Percentiles rank a stretch among this genome's conserved stretches.
phyloP scores from a whole-genome alignment of 2,888 invertebrate genomes.

The Malachius bipustulatus region DNA sequence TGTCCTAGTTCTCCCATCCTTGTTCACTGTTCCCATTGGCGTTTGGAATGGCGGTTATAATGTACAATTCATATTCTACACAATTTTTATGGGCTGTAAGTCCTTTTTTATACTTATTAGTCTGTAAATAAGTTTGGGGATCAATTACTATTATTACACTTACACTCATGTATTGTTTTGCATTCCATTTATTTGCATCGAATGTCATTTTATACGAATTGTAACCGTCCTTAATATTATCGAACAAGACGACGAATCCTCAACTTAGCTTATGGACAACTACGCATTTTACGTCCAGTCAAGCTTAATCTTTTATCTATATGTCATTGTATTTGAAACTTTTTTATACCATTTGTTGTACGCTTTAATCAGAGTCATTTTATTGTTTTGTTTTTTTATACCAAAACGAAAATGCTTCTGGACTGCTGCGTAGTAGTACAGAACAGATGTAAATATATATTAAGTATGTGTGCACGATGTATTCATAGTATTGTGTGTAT shows the following conservation, averaged over 20 bases:
- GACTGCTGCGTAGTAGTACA: constrained; percentile 32
- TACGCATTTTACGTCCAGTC: constrained; percentile 25
- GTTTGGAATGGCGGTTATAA: constrained; percentile 22
- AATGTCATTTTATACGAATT: constrained; percentile 26
- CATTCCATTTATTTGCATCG: background rate
- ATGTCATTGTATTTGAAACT: too few relatives aligned
- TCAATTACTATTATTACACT: constrained; percentile 11
- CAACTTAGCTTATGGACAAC: constrained; percentile 27
- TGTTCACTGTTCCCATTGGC: constrained; percentile 23
- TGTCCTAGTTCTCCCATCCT: constrained; percentile 20
- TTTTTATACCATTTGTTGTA: constrained; percentile 1
- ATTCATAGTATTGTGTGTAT: constrained; percentile 39
- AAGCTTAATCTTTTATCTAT: background rate
- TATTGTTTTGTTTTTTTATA: constrained; percentile 13
- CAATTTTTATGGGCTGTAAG: constrained; percentile 29
- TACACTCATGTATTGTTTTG: too few relatives aligned
- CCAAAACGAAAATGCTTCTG: constrained; percentile 25
- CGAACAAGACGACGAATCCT: constrained; percentile 23
- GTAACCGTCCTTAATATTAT: constrained; percentile 34
- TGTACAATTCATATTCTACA: constrained; percentile 20
- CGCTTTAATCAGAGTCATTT: constrained; percentile 1
- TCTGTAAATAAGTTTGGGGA: constrained; percentile 27
- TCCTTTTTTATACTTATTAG: constrained; percentile 16
- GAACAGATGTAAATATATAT: constrained; percentile 30
- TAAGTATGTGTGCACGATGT: constrained; percentile 32